Evolutionary conservation across 2,888 invertebrate genomes (phyloP).

Genomic region (Pyrochroa serraticornis): DNA sequence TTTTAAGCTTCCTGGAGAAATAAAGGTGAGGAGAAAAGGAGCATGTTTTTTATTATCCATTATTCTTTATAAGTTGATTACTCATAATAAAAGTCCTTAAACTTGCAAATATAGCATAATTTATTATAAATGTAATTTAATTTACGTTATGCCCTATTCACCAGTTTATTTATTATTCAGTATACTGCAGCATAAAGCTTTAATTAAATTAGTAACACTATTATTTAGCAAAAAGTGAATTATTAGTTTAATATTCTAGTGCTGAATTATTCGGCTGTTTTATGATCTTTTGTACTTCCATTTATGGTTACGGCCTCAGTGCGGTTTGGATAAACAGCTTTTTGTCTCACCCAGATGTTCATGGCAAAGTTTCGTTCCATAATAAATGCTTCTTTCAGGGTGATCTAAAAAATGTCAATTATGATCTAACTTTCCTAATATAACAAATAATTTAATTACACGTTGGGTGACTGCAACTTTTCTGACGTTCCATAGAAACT

Average conservation of each 20-base stretch:
- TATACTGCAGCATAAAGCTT: background rate
- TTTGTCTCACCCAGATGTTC: constrained; percentile 74
- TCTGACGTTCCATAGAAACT: constrained; percentile 85
- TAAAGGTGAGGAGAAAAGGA: too few species aligned
- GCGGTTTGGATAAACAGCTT: constrained; percentile 47
- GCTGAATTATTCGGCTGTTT: background rate
- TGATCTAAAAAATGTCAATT: constrained; percentile 62
- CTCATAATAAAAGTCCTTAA: too few species aligned
- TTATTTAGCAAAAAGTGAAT: background rate
- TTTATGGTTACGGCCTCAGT: background rate
- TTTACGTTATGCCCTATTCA: background rate
- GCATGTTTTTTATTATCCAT: too few species aligned
- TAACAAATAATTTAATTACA: constrained; percentile 58
- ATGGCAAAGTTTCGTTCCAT: constrained; percentile 75
- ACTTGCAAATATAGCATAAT: too few species aligned
- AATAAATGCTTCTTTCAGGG: constrained; percentile 71
- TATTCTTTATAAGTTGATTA: too few species aligned
- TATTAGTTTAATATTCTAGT: background rate
- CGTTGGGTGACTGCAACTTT: constrained; percentile 78
- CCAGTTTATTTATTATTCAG: background rate
- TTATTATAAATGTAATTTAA: background rate
- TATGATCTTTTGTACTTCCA: background rate
- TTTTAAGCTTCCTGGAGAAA: too few species aligned
- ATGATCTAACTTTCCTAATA: constrained; percentile 12
- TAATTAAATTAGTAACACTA: background rate